Conservation (phyloP, 1,140 invertebrate species). For the Tetramorium parvispinum region DNA sequence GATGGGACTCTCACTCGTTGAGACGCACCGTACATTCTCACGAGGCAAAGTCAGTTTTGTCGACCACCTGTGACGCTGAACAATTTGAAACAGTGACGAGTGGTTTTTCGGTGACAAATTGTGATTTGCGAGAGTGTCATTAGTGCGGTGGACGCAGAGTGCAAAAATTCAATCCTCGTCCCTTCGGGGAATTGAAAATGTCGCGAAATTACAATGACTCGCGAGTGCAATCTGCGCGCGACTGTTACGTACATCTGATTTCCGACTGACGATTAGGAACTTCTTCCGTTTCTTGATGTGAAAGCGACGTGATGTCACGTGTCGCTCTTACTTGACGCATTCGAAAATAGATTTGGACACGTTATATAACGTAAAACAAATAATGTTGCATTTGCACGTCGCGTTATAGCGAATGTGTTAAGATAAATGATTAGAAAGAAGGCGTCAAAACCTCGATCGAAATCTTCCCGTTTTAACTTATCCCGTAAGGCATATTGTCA, state of each 20-base stretch:
- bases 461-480: neutral
- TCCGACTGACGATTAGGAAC: neutral
- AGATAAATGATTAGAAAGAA: conserved; percentile 7
- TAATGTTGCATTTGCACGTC: neutral
- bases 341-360: conserved; percentile 15
- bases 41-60: neutral
- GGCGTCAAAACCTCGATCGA: neutral
- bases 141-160: neutral
- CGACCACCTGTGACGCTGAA: conserved; percentile 1
- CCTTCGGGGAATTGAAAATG: neutral
- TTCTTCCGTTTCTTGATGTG: conserved; percentile 39
- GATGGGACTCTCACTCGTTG: conserved; percentile 1
- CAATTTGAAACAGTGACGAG: conserved; percentile 49
- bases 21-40: neutral
- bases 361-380: conserved; percentile 31
- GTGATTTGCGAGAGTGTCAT: neutral
- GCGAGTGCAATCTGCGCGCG: neutral
- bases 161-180: neutral
- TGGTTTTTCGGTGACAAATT: neutral
- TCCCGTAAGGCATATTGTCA: neutral
- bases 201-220: neutral
- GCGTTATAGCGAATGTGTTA: neutral
- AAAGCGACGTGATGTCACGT: conserved; percentile 33
- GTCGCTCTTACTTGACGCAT: neutral
- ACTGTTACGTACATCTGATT: neutral